Base-by-base conservation (phyloP, 2,113 vertebrate genomes). In the Uropsilus gracilis region DNA sequence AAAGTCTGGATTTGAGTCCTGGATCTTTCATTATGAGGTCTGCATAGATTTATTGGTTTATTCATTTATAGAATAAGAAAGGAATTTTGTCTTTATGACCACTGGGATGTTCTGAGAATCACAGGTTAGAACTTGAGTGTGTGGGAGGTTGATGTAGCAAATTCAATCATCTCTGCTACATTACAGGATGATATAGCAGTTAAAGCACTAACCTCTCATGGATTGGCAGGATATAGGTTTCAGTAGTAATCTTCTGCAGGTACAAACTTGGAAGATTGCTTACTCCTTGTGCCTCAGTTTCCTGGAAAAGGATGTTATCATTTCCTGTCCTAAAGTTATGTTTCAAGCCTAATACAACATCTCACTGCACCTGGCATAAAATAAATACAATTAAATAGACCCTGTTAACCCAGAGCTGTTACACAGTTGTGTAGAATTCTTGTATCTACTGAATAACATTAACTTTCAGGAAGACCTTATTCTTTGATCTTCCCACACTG, bases 111-210 rank as follows among this genome's bases (percentile, higher is more conserved):
- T 18, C 0, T 8, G 24, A 69, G 37, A 2, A 50, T 68, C 7
- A 6, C 6, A 7, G 0, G 1, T 8, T 55, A 24, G 6, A 0
- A 0, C 3, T 18, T 57, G 57, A 1, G 0, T 55, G 1, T 17
- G 3, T 44, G 18, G 46, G 42, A 85, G 48, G 1, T 20, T 3
- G 44, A 2, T 20, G 16, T 37, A 30, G 17, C 17, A 39, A 18
- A 9, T 18, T 18, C 28, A 24, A 3, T 8, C 0, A 1, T 30
- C 64, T 6, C 8, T 6, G 17, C 6, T 12, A 2, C 46, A 37
- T 37, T 4, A 28, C 17, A 39, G 30, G 46, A 1, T 26, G 59
- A 44, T 6, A 16, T 0, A 30, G 5, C 1, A 24, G 3, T 71
- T 66, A 50, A 83, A 6, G 1, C 42, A 61, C 63, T 1, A 73